These are phyloP conservation scores for Oscheius sp. DNA, from an alignment of 2,888 invertebrate genomes.

Conservation along the genomic window DNA sequence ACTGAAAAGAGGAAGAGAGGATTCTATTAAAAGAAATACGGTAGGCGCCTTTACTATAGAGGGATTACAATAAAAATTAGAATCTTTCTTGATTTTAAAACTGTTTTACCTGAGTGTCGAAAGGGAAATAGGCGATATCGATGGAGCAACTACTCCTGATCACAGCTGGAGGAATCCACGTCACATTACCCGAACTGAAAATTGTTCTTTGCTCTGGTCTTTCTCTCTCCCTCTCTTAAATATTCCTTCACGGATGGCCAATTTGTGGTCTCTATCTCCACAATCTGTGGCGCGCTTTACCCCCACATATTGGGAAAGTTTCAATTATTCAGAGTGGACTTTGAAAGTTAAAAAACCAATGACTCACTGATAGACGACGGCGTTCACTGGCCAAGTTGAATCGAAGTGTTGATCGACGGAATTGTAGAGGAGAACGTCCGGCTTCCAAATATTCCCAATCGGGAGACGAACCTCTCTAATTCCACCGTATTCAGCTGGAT, in stretches of 20 bases:
- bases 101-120: conserved; percentile 54
- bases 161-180: conserved; percentile 65
- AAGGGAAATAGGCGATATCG: conserved; percentile 62
- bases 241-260: not conserved
- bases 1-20: too few relatives aligned
- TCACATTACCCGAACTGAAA: conserved; percentile 56
- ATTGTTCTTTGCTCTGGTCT: not conserved
- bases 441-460: conserved; percentile 95
- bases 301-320: too few relatives aligned
- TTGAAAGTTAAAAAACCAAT: too few relatives aligned
- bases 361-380: conserved; percentile 70
- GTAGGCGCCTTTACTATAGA: too few relatives aligned
- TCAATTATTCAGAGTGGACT: too few relatives aligned
- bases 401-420: conserved; percentile 76
- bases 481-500: conserved; percentile 80
- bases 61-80: too few relatives aligned
- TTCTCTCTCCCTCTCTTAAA: not conserved
- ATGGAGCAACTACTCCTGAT: conserved; percentile 59
- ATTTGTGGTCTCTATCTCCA: too few relatives aligned
- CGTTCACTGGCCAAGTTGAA: conserved; percentile 73
- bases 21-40: too few relatives aligned
- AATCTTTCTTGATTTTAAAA: too few relatives aligned
- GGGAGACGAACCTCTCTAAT: conserved; percentile 82
- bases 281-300: too few relatives aligned
- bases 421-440: conserved; percentile 99